Conservation (phyloP, 2,113 vertebrate genomes). For the Bostrychus sinensis region DNA sequence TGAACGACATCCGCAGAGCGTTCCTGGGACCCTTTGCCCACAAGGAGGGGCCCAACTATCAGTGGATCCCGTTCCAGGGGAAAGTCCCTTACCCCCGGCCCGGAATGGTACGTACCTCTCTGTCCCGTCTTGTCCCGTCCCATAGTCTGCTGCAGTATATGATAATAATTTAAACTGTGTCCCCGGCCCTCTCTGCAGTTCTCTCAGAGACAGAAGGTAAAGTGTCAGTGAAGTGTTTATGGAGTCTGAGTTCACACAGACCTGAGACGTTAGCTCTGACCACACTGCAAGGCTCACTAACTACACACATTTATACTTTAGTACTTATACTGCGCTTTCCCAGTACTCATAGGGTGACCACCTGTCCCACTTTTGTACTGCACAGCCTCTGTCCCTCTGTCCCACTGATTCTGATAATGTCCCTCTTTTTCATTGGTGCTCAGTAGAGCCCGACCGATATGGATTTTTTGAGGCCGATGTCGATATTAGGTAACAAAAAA, state of each 20-base stretch:
- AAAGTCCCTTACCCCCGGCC: slow-evolving; percentile 96
- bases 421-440: no score
- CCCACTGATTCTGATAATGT: no score
- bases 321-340: no score
- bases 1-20: slow-evolving; percentile 94
- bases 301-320: not conserved
- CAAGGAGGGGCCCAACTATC: slow-evolving; percentile 96
- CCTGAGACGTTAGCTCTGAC: not conserved
- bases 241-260: not conserved
- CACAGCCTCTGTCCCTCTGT: no score
- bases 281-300: not conserved
- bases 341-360: no score
- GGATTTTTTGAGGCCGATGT: no score
- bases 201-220: not conserved
- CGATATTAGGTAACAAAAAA: no score
- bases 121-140: not conserved
- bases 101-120: slow-evolving; percentile 87
- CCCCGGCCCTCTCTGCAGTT: no score
- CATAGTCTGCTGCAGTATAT: not conserved
- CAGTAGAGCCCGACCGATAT: no score
- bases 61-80: slow-evolving; percentile 96
- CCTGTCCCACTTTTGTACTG: no score
- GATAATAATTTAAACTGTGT: not conserved
- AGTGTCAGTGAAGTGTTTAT: not conserved
- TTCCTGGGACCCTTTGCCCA: slow-evolving; percentile 98